These are phyloP conservation scores for Ornithorhynchus anatinus DNA, from an alignment of 2,113 vertebrate genomes.

Conservation along the genomic window DNA sequence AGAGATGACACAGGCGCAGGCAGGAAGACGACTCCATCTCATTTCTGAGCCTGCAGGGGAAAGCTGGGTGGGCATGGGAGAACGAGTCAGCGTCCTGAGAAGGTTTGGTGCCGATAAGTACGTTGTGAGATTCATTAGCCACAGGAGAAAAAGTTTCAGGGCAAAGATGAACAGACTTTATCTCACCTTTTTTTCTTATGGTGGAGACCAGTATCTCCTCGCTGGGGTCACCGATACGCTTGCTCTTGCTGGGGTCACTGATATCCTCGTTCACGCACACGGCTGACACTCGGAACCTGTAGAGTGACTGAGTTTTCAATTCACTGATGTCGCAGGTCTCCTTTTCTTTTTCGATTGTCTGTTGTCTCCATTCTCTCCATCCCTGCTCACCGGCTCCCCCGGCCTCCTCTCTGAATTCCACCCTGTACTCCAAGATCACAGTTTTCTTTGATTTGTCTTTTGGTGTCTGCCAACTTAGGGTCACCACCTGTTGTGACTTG, in stretches of 20 bases:
- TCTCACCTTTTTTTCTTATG: too few relatives aligned
- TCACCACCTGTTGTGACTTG: neutral
- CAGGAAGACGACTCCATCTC: too few relatives aligned
- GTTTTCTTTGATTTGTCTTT: neutral
- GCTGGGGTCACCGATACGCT: neutral
- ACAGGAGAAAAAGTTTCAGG: too few relatives aligned
- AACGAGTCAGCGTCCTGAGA: too few relatives aligned
- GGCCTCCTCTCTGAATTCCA: neutral
- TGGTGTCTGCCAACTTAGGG: neutral
- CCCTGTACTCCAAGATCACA: neutral
- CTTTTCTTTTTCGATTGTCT: neutral
- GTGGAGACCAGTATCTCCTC: too few relatives aligned
- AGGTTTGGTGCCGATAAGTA: too few relatives aligned
- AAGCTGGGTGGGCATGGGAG: too few relatives aligned
- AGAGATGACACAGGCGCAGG: too few relatives aligned
- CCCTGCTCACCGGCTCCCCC: accelerated
- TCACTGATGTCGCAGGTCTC: neutral
- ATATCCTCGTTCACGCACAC: neutral
- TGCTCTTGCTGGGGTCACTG: neutral
- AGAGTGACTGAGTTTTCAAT: neutral
- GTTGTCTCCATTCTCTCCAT: neutral
- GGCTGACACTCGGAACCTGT: neutral
- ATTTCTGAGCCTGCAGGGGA: too few relatives aligned
- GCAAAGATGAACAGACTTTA: too few relatives aligned
- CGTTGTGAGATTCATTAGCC: too few relatives aligned